phyloP scores from a whole-genome alignment of 2,113 vertebrate genomes.

The Hippopotamus amphibius region DNA sequence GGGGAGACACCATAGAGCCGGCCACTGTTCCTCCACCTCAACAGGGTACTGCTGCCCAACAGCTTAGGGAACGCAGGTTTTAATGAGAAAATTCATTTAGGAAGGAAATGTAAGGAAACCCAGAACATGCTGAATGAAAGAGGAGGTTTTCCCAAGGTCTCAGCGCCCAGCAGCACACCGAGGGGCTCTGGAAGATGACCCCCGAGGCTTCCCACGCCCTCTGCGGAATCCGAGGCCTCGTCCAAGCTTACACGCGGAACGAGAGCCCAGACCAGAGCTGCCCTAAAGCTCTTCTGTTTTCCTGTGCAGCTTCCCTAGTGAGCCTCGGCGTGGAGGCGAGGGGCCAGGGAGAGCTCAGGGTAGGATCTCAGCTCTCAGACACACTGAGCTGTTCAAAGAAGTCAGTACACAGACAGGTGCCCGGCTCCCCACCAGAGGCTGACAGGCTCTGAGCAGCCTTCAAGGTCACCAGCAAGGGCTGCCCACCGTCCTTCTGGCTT shows the following conservation, averaged over 20 bases:
- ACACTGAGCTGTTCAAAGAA: neutral
- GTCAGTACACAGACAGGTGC: neutral
- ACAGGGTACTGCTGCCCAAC: neutral
- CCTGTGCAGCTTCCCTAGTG: neutral
- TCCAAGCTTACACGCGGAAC: fast-evolving
- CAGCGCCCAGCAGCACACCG: fast-evolving
- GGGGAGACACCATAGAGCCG: neutral
- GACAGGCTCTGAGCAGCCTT: neutral
- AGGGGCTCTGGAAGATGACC: neutral
- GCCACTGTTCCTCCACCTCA: neutral
- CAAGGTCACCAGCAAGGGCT: neutral
- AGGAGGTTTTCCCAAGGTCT: neutral
- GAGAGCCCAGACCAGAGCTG: neutral
- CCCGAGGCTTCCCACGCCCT: neutral
- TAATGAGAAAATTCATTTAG: slow-evolving; percentile 62
- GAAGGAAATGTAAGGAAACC: neutral
- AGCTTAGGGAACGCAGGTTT: neutral
- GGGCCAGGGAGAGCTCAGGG: neutral
- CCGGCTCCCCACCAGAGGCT: too few species aligned
- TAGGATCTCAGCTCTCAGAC: neutral
- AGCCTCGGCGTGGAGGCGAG: neutral
- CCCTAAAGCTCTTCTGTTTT: neutral
- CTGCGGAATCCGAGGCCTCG: fast-evolving
- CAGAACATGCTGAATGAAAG: neutral
- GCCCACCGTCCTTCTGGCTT: neutral